Evolutionary conservation across 2,113 vertebrate genomes (phyloP).

Genomic region (Perca fluviatilis): DNA sequence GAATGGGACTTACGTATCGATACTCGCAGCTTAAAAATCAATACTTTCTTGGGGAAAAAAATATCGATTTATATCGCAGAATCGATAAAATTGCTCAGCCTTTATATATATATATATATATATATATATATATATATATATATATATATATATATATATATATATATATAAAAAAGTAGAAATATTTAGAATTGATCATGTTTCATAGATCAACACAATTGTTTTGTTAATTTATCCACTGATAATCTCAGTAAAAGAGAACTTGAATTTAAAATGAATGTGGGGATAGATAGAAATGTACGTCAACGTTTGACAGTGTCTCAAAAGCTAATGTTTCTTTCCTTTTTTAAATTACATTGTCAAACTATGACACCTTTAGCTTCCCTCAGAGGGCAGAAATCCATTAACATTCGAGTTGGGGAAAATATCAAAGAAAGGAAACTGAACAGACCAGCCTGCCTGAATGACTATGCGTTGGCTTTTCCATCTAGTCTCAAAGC

Average conservation of each 20-base stretch:
- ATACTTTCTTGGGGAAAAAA: too few species aligned
- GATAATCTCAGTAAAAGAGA: not conserved
- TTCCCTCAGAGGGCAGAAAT: conserved; percentile 12
- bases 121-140: too few species aligned
- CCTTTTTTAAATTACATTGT: not conserved
- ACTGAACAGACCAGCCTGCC: too few species aligned
- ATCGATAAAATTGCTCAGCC: too few species aligned
- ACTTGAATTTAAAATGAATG: not conserved
- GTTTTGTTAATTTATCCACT: not conserved
- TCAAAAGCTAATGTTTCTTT: not conserved
- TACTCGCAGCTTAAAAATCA: too few species aligned
- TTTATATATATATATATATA: too few species aligned
- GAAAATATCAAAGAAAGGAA: not conserved
- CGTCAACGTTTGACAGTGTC: not conserved
- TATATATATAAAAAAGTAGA: too few species aligned
- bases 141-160: too few species aligned
- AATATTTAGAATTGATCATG: not conserved
- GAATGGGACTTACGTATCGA: too few species aligned
- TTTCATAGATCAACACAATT: not conserved
- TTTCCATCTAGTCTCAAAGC: not conserved
- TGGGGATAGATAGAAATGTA: not conserved
- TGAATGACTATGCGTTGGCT: not conserved
- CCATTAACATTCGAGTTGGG: conserved; percentile 6
- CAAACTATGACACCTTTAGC: not conserved
- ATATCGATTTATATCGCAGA: too few species aligned